Percentiles rank a stretch among this genome's conserved stretches.
Evolutionary conservation across 2,888 invertebrate genomes (phyloP).

Genomic region (Pyrgus malvae): DNA sequence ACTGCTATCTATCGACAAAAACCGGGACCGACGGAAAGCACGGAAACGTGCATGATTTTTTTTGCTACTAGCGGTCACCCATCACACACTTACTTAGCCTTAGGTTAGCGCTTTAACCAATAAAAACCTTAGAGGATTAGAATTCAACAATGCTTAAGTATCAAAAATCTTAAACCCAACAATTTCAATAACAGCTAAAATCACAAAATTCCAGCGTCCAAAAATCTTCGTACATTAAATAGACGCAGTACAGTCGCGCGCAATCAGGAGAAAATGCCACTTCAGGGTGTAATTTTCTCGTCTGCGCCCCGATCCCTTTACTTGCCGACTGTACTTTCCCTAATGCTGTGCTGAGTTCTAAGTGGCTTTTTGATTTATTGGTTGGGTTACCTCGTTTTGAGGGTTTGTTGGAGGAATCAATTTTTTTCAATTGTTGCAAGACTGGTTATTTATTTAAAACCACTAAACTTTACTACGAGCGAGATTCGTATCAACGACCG

Average conservation of each 20-base stretch:
- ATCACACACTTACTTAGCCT: too few relatives aligned
- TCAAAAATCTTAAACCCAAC: too few relatives aligned
- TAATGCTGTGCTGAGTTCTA: constrained; percentile 25
- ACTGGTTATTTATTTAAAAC: not conserved
- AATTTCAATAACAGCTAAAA: too few relatives aligned
- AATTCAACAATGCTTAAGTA: too few relatives aligned
- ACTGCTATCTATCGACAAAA: too few relatives aligned
- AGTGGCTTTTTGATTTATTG: constrained; percentile 27
- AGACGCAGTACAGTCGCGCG: constrained; percentile 40
- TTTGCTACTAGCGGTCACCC: too few relatives aligned
- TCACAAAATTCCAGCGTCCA: not conserved
- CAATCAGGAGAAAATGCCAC: constrained; percentile 63
- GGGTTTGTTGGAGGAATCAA: constrained; percentile 13
- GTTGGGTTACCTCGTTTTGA: constrained; percentile 16
- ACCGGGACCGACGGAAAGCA: too few relatives aligned
- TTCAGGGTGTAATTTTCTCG: constrained; percentile 53
- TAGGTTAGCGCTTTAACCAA: too few relatives aligned
- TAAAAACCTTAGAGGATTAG: too few relatives aligned
- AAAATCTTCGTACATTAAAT: not conserved
- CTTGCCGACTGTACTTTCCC: constrained; percentile 44
- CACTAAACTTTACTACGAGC: too few relatives aligned
- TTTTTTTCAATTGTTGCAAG: not conserved
- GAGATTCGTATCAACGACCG: too few relatives aligned
- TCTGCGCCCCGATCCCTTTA: constrained; percentile 43
- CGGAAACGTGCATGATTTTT: too few relatives aligned